Conservation (phyloP, 2,797 vertebrate genomes). For the Distichodus sexfasciatus region DNA sequence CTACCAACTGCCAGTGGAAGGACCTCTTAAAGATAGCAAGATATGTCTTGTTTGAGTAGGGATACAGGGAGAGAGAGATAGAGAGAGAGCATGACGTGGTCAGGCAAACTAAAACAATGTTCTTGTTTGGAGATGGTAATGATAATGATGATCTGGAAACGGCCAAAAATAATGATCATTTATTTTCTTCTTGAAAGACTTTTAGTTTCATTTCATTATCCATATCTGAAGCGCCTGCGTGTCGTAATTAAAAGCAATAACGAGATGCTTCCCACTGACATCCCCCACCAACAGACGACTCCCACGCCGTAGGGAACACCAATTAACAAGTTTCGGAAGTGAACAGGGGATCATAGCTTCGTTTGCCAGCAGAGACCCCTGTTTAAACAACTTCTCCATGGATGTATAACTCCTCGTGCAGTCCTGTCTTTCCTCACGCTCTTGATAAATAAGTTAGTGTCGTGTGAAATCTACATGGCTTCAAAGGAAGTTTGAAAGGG, state of each 20-base stretch:
- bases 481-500: background rate
- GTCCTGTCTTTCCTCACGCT: background rate
- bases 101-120: background rate
- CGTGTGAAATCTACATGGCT: background rate
- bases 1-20: no score
- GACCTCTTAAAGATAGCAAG: no score
- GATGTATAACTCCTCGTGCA: constrained; percentile 12
- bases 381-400: constrained; percentile 15
- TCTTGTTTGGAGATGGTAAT: no score
- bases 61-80: background rate
- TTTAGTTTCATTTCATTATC: background rate
- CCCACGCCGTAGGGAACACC: background rate
- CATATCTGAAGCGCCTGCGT: background rate
- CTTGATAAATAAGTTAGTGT: background rate
- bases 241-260: constrained; percentile 3
- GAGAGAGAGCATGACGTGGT: background rate
- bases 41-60: background rate
- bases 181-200: background rate
- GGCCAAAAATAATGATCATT: background rate
- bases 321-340: constrained; percentile 22
- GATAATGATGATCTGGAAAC: no score
- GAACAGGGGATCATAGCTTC: background rate
- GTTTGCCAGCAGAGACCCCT: constrained; percentile 7
- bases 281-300: constrained; percentile 9
- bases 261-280: background rate